Evolutionary conservation across 2,797 vertebrate genomes (phyloP), one percentile per base, ranked within the genome.

Genomic region (Rhinella marina): DNA sequence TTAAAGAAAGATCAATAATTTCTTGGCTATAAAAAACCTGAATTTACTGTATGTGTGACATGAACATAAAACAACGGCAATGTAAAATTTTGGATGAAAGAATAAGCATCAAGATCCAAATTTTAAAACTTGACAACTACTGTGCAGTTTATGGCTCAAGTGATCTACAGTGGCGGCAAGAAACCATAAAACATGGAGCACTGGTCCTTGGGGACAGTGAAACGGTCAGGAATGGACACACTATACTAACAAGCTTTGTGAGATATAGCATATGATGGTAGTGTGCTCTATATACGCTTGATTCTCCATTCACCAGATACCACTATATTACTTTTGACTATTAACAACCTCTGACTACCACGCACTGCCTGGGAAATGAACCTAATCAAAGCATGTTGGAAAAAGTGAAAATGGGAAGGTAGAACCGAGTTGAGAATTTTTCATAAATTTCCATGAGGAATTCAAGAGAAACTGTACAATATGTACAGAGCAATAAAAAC

Each of bases 1-100:
- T 54, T 52, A 77, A 54, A 17, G 11, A 77, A 54, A 16, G 73
- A 77, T 77, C 75, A 54, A 77, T 77, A 77, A 54, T 25, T n/a
- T 6, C 50, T 52, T 77, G 50, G 75, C 75, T 77, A 54, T 77
- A 14, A 77, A 77, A 52, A 11, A 13, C 54, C 21, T 25, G 75
- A 25, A 52, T 54, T 50, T 3, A 77, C 54, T 54, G 72, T 54
- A 77, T n/a, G 48, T 0, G 13, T n/a, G 11, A 23, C 75, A 50
- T 13, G 41, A 41, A 54, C 48, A 25, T 25, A 77, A 54, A 25
- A 54, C 50, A 77, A 1, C 25, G 75, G 48, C 23, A 25, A 77
- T n/a, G 48, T 13, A 54, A 76, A 76, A 21, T 50, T 76, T 52
- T 1, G 48, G 48, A 76, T 76, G 73, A 52, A 52, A n/a, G 19